These are phyloP conservation scores for Lucilia cuprina DNA, from an alignment of 1,140 invertebrate species.

Conservation along the genomic window DNA sequence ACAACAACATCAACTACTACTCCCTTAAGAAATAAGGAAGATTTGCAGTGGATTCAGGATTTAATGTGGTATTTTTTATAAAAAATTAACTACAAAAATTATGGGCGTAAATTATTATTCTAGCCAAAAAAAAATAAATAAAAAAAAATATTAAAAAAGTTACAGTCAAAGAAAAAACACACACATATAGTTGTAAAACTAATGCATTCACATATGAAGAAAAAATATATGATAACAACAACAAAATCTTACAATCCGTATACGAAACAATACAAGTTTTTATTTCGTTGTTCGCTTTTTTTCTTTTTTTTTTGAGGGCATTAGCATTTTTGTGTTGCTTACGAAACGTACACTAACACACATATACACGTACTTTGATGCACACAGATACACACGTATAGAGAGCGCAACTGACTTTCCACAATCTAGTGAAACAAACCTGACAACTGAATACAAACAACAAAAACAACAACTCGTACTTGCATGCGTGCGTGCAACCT, in stretches of 20 bases:
- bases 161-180: not conserved
- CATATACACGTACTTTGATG: not conserved
- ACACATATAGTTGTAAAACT: not conserved
- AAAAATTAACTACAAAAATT: not conserved
- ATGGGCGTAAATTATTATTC: conserved; percentile 4
- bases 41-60: not conserved
- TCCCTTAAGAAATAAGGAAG: not conserved
- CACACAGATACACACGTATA: not conserved
- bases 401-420: conserved; percentile 7
- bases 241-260: conserved; percentile 20
- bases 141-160: not conserved
- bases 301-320: conserved; percentile 24
- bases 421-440: not conserved
- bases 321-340: conserved; percentile 32
- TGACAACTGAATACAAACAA: not conserved
- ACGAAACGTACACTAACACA: not conserved
- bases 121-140: not conserved
- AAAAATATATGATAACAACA: not conserved
- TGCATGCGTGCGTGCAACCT: conserved; percentile 21
- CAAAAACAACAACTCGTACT: not conserved
- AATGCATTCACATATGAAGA: not conserved
- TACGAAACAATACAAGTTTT: conserved; percentile 29
- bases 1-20: not conserved
- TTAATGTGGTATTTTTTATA: not conserved
- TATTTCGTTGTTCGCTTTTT: conserved; percentile 3